Conservation (phyloP, 2,797 vertebrate species). For the Bryconaethiops microstoma region DNA sequence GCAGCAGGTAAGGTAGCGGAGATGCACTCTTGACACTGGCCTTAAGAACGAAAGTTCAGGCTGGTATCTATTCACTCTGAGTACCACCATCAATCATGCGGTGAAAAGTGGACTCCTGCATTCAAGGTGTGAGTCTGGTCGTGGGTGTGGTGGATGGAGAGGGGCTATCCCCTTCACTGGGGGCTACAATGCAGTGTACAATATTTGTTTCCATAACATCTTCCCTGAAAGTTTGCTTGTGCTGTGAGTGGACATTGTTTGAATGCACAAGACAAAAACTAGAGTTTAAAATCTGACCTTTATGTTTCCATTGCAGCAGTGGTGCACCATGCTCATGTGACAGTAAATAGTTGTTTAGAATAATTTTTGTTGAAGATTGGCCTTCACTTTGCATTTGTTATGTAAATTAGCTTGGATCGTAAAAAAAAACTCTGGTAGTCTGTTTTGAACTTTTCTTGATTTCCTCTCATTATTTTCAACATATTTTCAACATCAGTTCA, state of each 20-base stretch:
- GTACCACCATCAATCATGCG: constrained; percentile 75
- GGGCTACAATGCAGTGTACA: constrained; percentile 13
- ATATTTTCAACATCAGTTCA: no score
- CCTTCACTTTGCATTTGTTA: no score
- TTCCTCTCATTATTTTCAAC: no score
- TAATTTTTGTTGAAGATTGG: no score
- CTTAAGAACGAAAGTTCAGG: constrained; percentile 73
- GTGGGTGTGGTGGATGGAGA: constrained; percentile 45
- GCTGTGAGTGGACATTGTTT: background rate
- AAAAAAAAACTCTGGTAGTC: no score
- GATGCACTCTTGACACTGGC: constrained; percentile 78
- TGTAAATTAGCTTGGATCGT: no score
- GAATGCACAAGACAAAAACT: background rate
- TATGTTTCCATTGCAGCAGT: background rate
- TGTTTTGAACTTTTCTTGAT: no score
- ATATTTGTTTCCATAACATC: constrained; percentile 49
- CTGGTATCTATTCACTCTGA: constrained; percentile 69
- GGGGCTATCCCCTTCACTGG: constrained; percentile 40
- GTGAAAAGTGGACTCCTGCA: constrained; percentile 56
- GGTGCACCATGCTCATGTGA: background rate
- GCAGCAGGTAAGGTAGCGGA: constrained; percentile 71
- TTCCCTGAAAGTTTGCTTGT: background rate
- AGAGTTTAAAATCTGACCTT: background rate
- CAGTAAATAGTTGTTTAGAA: no score
- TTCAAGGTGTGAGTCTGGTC: constrained; percentile 59